Conservation (phyloP, 2,113 vertebrate species). For the Dipodomys ordii region DNA sequence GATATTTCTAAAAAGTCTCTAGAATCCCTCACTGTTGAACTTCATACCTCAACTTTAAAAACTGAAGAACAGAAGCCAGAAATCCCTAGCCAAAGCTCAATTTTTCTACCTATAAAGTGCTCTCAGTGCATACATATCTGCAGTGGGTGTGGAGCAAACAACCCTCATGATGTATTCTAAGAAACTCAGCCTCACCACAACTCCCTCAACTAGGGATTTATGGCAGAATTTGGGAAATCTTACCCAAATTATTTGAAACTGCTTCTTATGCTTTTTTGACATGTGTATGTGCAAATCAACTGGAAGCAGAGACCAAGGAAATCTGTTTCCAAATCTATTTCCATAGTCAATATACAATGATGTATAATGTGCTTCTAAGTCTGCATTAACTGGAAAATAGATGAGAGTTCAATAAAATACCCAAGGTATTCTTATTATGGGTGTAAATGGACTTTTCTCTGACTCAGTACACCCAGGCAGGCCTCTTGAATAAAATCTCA, state of each 20-base stretch:
- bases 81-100: background rate
- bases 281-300: background rate
- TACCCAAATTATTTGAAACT: conserved; percentile 1
- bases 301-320: background rate
- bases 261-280: background rate
- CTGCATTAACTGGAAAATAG: background rate
- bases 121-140: background rate
- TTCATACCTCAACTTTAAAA: background rate
- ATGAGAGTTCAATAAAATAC: background rate
- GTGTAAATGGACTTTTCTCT: conserved; percentile 22
- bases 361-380: background rate
- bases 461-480: background rate
- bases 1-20: conserved; percentile 4
- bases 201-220: background rate
- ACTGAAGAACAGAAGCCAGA: background rate
- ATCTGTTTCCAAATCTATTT: conserved; percentile 24
- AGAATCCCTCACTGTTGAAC: background rate
- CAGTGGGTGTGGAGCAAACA: background rate
- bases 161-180: background rate
- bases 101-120: background rate
- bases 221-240: conserved; percentile 32
- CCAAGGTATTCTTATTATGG: background rate
- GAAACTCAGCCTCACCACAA: background rate
- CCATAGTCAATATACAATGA: background rate
- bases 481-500: conserved; percentile 52